Conservation (phyloP, 2,888 invertebrate genomes). For the Strigamia crassipes region DNA sequence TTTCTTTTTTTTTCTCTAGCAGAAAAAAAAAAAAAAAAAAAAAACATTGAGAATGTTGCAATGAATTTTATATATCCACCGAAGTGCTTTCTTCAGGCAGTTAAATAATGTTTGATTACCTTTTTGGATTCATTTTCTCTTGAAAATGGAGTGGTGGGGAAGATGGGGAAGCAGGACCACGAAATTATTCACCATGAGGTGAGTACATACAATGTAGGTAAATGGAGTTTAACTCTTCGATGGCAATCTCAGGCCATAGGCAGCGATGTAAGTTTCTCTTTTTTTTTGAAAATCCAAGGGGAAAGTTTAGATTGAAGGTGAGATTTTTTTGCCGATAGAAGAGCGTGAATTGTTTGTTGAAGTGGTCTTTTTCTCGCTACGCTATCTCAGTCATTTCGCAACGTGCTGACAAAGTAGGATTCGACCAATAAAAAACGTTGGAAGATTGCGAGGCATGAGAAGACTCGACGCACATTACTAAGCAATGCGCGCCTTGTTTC, state of each 20-base stretch:
- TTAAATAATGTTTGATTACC: background rate
- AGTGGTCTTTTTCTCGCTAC: background rate
- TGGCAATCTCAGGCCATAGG: background rate
- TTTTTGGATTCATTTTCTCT: background rate
- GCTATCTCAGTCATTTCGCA: background rate
- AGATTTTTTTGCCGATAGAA: background rate
- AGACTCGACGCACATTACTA: background rate
- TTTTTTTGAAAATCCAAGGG: background rate
- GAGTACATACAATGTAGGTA: background rate
- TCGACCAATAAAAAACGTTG: background rate
- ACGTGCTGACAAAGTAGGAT: background rate
- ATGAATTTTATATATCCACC: background rate
- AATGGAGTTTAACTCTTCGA: background rate
- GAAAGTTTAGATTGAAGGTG: background rate
- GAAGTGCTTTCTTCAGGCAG: background rate
- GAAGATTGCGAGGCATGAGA: background rate
- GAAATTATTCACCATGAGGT: background rate
- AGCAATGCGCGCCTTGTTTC: background rate
- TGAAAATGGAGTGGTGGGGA: background rate
- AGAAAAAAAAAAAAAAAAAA: no score
- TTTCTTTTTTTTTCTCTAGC: no score
- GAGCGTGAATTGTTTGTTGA: background rate
- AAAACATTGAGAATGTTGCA: background rate
- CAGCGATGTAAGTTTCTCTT: background rate
- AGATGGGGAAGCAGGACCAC: background rate